These are phyloP conservation scores for Cylas formicarius DNA, from an alignment of 1,140 invertebrate species.

Conservation along the genomic window DNA sequence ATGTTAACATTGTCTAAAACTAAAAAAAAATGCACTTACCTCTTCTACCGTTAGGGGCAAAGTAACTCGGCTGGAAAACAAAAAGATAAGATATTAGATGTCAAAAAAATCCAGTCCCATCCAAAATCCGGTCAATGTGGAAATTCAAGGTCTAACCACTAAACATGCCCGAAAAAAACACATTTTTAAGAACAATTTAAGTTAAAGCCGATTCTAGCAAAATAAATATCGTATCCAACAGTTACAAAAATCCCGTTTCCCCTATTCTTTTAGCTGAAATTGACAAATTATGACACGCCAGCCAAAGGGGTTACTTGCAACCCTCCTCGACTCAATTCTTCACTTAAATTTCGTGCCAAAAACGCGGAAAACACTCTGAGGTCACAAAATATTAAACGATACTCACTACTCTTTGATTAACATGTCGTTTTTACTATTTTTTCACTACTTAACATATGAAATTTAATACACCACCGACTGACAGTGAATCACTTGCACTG, in stretches of 20 bases:
- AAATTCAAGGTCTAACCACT: constrained; percentile 20
- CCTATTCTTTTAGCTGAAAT: constrained; percentile 12
- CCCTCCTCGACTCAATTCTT: constrained; percentile 8
- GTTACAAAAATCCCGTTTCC: constrained; percentile 5
- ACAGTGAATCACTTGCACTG: constrained; percentile 26
- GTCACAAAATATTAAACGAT: constrained; percentile 1
- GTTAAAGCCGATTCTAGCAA: constrained; percentile 1
- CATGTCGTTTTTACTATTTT: constrained; percentile 33
- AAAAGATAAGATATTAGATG: constrained; percentile 29
- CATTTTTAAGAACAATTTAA: constrained; percentile 2
- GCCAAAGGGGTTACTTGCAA: constrained; percentile 11
- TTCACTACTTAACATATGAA: constrained; percentile 34
- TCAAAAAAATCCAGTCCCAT: constrained; percentile 12
- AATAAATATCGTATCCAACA: neutral
- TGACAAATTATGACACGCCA: constrained; percentile 16
- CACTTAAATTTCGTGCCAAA: constrained; percentile 10
- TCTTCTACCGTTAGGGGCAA: constrained; percentile 70
- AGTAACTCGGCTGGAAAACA: constrained; percentile 62
- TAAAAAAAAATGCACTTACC: constrained; percentile 44
- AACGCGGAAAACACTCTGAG: neutral
- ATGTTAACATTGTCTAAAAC: constrained; percentile 3
- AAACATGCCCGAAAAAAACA: constrained; percentile 5
- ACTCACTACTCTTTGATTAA: constrained; percentile 43
- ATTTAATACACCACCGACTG: constrained; percentile 21
- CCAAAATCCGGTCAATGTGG: constrained; percentile 21